Conservation (phyloP, 2,888 invertebrate species). For the Polymixis lichenea region DNA sequence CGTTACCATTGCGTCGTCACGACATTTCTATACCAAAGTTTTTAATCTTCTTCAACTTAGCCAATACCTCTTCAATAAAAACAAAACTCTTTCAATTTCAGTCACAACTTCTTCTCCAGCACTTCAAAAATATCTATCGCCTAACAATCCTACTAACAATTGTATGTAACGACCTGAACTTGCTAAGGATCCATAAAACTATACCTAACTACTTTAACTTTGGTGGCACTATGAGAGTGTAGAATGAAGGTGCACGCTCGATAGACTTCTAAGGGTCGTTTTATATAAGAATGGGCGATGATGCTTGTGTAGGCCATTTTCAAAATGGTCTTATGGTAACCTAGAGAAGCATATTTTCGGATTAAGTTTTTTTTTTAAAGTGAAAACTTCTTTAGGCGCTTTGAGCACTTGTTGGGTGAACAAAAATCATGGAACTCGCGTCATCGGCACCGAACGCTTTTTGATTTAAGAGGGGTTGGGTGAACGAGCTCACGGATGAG, state of each 20-base stretch:
- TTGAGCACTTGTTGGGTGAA: too few species aligned
- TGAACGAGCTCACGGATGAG: too few species aligned
- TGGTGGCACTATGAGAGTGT: slow-evolving; percentile 29
- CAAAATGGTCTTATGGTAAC: too few species aligned
- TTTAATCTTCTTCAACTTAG: not conserved
- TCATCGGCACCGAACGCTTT: too few species aligned
- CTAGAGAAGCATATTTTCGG: too few species aligned
- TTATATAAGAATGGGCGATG: not conserved
- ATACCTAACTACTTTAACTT: slow-evolving; percentile 45
- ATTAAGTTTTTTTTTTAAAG: too few species aligned
- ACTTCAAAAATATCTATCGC: slow-evolving; percentile 1
- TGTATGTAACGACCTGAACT: slow-evolving; percentile 36
- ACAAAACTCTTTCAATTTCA: not conserved
- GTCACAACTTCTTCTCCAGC: not conserved
- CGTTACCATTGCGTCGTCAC: too few species aligned
- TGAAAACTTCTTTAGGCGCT: too few species aligned
- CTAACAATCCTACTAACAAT: slow-evolving; percentile 36
- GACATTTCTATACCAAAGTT: not conserved
- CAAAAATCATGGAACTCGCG: too few species aligned
- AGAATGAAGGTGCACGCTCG: slow-evolving; percentile 25
- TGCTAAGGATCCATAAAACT: slow-evolving; percentile 45
- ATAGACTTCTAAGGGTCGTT: slow-evolving; percentile 36
- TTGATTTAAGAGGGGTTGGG: too few species aligned
- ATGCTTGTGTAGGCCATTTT: not conserved
- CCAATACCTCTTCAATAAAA: not conserved